Conservation (phyloP, 2,888 invertebrate genomes). For the Ptilodon capucinus region DNA sequence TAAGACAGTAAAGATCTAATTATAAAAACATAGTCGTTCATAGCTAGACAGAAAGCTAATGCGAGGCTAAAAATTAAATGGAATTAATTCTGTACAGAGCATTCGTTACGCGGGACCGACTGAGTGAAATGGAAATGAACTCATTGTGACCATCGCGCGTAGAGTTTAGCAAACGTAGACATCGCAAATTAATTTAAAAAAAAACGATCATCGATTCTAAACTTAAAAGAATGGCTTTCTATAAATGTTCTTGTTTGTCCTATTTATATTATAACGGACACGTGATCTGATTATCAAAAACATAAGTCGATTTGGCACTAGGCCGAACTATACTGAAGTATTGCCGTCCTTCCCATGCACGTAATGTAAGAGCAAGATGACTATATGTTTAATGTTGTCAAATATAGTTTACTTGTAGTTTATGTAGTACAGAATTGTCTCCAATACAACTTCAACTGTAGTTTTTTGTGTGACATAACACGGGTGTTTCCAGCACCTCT, state of each 20-base stretch:
- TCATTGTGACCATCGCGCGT: background rate
- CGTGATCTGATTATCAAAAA: too few species aligned
- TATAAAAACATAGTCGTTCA: background rate
- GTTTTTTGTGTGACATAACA: too few species aligned
- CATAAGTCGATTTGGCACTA: too few species aligned
- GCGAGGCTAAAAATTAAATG: conserved; percentile 7
- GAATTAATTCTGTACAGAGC: conserved; percentile 12
- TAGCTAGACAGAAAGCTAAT: background rate
- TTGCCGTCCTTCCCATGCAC: too few species aligned
- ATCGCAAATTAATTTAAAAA: background rate
- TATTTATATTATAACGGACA: too few species aligned
- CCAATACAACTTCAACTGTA: too few species aligned
- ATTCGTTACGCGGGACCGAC: conserved; percentile 2
- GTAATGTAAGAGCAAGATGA: too few species aligned
- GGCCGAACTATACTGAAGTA: too few species aligned
- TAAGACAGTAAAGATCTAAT: background rate
- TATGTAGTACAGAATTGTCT: too few species aligned
- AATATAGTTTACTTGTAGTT: too few species aligned
- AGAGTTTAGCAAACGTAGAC: background rate
- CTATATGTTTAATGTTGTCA: too few species aligned
- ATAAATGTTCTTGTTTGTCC: background rate
- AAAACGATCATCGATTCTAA: background rate
- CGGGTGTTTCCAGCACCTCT: too few species aligned
- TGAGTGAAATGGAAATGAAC: conserved; percentile 2
- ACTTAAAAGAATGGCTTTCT: background rate